Percentiles rank a stretch among this genome's conserved stretches.
Conservation (phyloP, 2,888 invertebrate genomes). For the Synanthedon formicaeformis region DNA sequence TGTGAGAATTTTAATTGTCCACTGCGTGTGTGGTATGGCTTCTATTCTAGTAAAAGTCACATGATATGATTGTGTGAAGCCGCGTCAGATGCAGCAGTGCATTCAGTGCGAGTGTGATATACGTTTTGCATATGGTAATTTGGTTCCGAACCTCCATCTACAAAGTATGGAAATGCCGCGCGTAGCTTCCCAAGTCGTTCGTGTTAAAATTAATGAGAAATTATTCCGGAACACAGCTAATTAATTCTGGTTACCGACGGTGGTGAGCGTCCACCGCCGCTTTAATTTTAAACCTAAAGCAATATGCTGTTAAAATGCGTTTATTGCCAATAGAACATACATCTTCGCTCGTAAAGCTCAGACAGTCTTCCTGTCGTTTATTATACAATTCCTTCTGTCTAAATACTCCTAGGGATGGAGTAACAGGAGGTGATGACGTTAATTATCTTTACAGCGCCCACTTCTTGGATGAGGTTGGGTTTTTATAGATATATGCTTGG, state of each 20-base stretch:
- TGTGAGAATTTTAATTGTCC: background rate
- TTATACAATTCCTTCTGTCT: constrained; percentile 35
- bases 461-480: background rate
- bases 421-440: constrained; percentile 8
- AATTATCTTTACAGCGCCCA: constrained; percentile 4
- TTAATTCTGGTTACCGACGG: constrained; percentile 35
- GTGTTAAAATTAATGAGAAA: constrained; percentile 53
- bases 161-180: constrained; percentile 41
- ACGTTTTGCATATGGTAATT: constrained; percentile 37
- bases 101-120: constrained; percentile 10
- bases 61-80: background rate
- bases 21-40: background rate
- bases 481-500: background rate
- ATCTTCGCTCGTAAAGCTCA: constrained; percentile 48
- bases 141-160: constrained; percentile 23
- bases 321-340: constrained; percentile 47
- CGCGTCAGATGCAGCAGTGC: background rate
- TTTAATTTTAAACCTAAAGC: constrained; percentile 46
- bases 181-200: constrained; percentile 22
- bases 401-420: constrained; percentile 18
- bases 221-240: constrained; percentile 41
- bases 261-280: constrained; percentile 32
- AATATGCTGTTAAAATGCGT: constrained; percentile 49
- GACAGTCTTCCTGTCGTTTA: constrained; percentile 46
- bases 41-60: background rate